Conservation (phyloP, 2,113 vertebrate genomes). For the Indicator maculatus region DNA sequence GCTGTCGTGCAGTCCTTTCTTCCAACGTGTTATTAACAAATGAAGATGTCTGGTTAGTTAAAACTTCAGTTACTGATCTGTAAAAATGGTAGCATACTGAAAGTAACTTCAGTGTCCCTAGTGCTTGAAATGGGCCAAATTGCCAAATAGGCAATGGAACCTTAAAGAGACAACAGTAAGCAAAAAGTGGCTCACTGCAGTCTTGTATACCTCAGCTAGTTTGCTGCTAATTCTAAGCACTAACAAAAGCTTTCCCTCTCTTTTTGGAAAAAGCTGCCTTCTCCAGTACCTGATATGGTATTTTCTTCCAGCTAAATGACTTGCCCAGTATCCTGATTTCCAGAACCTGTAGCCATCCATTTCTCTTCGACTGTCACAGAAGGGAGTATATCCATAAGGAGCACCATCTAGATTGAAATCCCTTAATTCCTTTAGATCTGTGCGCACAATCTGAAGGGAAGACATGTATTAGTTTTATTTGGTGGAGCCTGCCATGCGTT, state of each 20-base stretch:
- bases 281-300: constrained; percentile 93
- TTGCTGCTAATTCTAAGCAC: not conserved
- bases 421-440: constrained; percentile 93
- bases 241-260: not conserved
- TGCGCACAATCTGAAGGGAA: constrained; percentile 89
- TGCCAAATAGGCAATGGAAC: not conserved
- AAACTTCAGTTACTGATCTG: not conserved
- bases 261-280: not conserved
- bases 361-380: constrained; percentile 94
- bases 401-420: constrained; percentile 95
- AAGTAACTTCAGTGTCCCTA: not conserved
- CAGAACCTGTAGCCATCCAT: constrained; percentile 99
- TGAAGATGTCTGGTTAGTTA: not conserved
- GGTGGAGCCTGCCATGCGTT: not conserved
- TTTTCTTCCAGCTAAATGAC: constrained; percentile 93
- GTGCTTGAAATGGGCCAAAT: not conserved
- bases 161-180: not conserved
- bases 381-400: constrained; percentile 96
- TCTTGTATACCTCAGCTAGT: fast-evolving
- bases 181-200: not conserved
- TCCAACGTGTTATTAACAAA: constrained; percentile 25
- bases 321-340: constrained; percentile 98
- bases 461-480: not conserved
- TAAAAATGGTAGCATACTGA: not conserved
- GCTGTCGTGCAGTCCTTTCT: not conserved